Evolutionary conservation across 2,888 invertebrate genomes (phyloP), one percentile per base, ranked within the genome.

Genomic region (Diloba caeruleocephala): DNA sequence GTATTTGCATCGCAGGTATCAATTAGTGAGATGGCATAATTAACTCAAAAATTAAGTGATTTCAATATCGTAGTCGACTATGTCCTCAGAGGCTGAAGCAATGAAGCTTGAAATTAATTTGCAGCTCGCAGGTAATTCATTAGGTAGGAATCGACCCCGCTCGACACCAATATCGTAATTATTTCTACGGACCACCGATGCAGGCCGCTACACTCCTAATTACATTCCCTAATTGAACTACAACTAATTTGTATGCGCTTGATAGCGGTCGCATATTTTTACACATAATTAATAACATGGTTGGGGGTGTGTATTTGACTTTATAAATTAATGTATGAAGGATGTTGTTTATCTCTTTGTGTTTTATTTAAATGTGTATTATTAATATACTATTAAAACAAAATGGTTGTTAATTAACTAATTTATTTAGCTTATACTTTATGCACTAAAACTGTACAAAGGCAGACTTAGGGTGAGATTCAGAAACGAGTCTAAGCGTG

Each of bases 181-280:
- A 81, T 79, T 75, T 72, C 56, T 64, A 61, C 57, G 61, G 52
- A 57, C 31, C 42, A 32, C 14, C 52, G 39, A 32, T 45, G 53
- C 41, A 48, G 34, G 34, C 63, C 64, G 44, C 67, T 77, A 76
- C 79, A 76, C 75, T 77, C 73, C 77, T 85, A 85, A 87, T 84
- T 85, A 82, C 74, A 84, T 80, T 80, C 69, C 76, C 74, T 85
- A 86, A 87, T 85, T 85, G 74, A 81, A 77, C 73, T 70, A 74
- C 65, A 69, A 77, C 77, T 80, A 81, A 83, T 84, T 80, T 78
- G 75, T 68, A 67, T 54, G 60, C 52, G 53, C 34, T 52, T 65
- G 39, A 64, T 69, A 52, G 44, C 21, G 39, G 46, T 38, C 25
- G 41, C 54, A 54, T 55, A 46, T 51, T 50, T 51, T 33, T 42